Conservation (phyloP, 2,113 vertebrate species). For the Penelope pileata region DNA sequence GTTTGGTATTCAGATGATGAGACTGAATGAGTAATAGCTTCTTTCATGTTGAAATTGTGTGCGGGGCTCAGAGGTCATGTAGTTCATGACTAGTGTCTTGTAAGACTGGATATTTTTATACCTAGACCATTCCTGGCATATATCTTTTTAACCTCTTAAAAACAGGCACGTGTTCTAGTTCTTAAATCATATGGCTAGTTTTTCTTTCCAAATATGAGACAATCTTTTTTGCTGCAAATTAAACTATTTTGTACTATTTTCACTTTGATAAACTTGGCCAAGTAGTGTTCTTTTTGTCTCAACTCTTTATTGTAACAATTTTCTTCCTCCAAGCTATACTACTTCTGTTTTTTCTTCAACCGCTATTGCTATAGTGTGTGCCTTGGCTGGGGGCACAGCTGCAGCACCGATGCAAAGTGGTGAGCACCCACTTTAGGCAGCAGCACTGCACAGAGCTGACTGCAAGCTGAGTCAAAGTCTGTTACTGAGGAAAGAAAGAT, state of each 20-base stretch:
- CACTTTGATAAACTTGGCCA: not conserved
- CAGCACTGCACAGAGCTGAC: not conserved
- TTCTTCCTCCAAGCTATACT: not conserved
- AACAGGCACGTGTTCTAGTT: not conserved
- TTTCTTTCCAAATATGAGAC: not conserved
- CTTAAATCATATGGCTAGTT: not conserved
- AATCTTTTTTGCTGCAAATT: not conserved
- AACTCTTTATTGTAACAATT: not conserved
- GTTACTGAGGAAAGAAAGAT: not conserved
- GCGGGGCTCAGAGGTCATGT: not conserved
- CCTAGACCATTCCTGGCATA: not conserved
- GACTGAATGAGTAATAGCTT: slow-evolving; percentile 11
- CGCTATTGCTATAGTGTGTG: accelerated
- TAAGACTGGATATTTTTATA: slow-evolving; percentile 5
- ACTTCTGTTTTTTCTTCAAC: not conserved
- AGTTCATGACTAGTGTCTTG: not conserved
- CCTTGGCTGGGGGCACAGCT: not conserved
- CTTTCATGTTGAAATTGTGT: slow-evolving; percentile 20
- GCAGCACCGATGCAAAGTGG: not conserved
- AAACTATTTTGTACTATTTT: not conserved
- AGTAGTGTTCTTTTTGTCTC: not conserved
- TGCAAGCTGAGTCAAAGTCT: not conserved
- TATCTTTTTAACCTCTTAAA: not conserved
- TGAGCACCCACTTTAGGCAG: not conserved
- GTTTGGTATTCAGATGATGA: slow-evolving; percentile 36